Evolutionary conservation across 2,113 vertebrate species (phyloP), one percentile per base, ranked within the genome.

Genomic region (Beaufortia kweichowensis): DNA sequence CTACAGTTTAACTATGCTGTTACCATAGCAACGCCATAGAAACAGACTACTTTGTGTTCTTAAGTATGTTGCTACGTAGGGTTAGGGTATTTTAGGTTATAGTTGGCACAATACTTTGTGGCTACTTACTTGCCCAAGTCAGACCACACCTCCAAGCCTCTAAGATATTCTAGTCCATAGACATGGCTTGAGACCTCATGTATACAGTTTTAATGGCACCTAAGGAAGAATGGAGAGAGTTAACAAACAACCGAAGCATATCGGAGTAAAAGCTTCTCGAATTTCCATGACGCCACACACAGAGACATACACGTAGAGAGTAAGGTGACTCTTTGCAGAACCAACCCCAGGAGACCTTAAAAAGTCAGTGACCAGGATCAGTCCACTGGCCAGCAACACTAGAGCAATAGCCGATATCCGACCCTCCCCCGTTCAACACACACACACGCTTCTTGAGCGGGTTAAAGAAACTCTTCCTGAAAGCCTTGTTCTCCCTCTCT

Each of bases 391-490:
- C 78, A 67, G n/a, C 67, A 72, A 76, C 50, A 59, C 70, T 35
- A 76, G 24, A 75, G 66, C 48, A 59, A 62, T 64, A 35, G 55
- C 28, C 4, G 2, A 15, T 15, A 26, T 56, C 50, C 69, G 64
- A 71, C 66, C 68, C 68, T 73, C 73, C 74, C 78, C 71, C 67
- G n/a, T 56, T 68, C 46, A 57, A 72, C 67, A 77, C 79, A 78
- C 41, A 65, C 66, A 76, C 79, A 67, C 64, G 8, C 75, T 43
- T 35, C 43, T n/a, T 59, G 39, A 81, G 57, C 19, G 81, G 77
- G 74, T 76, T 74, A 80, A 77, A 79, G 68, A 83, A 76, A 74
- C 69, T 75, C 64, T 62, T 75, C 73, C 71, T 65, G 66, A 79
- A 77, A 79, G 77, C 72, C n/a, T 68, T 75, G 78, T 79, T 75